Conservation (phyloP, 2,113 vertebrate species). For the Chloebia gouldiae region DNA sequence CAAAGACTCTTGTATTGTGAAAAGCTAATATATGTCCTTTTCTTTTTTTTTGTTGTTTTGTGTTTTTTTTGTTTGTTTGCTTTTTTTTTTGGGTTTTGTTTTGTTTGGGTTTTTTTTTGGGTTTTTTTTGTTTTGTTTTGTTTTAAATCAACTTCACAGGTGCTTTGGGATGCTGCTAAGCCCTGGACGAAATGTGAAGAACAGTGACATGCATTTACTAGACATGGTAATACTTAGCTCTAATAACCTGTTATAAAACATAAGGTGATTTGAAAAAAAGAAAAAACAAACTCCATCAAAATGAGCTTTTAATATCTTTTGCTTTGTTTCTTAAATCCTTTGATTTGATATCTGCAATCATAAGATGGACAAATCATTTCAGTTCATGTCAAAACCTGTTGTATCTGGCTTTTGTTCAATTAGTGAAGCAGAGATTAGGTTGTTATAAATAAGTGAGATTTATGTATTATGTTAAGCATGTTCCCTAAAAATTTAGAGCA, state of each 20-base stretch:
- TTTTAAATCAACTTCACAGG: slow-evolving; percentile 68
- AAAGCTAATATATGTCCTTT: background rate
- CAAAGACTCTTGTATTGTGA: background rate
- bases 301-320: background rate
- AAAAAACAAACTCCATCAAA: background rate
- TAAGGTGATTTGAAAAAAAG: background rate
- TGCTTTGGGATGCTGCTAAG: slow-evolving; percentile 99
- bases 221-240: slow-evolving; percentile 87
- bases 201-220: slow-evolving; percentile 96
- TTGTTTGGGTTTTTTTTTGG: background rate
- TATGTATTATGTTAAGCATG: background rate
- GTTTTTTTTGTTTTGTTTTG: background rate
- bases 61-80: background rate
- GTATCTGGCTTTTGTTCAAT: background rate
- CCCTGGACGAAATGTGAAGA: slow-evolving; percentile 94
- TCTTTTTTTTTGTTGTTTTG: background rate
- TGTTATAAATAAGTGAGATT: background rate
- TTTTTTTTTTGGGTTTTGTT: background rate
- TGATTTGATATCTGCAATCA: background rate
- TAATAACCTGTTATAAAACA: background rate
- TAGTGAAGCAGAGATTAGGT: background rate
- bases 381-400: background rate
- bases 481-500: background rate
- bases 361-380: background rate
- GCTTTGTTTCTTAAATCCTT: background rate